Base-by-base conservation (phyloP, 2,797 vertebrate species). In the Triplophysa yarkandensis region DNA sequence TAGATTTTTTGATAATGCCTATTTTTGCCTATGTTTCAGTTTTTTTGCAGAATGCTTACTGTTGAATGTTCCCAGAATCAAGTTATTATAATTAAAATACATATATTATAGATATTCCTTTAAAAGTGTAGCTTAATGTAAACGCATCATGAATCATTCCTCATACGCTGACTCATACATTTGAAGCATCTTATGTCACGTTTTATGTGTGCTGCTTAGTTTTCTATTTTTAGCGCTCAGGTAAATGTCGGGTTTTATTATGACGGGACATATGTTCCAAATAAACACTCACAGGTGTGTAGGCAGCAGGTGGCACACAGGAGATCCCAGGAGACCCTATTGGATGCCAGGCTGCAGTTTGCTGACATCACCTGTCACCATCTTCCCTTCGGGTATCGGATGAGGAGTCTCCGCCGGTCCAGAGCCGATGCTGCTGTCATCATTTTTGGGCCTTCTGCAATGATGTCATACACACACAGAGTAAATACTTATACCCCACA, bases 301-400 rank as follows among this genome's bases (percentile, higher is more conserved):
- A 46, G 19, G 52, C 11, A 46, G 28, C 66, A 77, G 60, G 61
- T 69, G 77, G 39, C 50, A 66, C 11, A 54, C 36, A 52, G 48
- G 71, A 71, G 57, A 67, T 60, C 77, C 34, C 7, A 3, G 48
- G 54, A 27, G 71, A 67, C 54, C n/a, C 21, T 57, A 79, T 71
- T 80, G 77, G 74, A 79, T 65, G 61, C 48, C 67, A 63, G 27
- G 54, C 30, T 58, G 62, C 64, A 68, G 23, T 60, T 48, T 62
- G 61, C 23, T 82, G 80, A 79, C 77, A 71, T 82, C 77, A 77
- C 21, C 65, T 71, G 71, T 80, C 46, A 63, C 71, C 41, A 64
- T 54, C 63, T 46, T 61, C 46, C 66, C 52, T 68, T 50, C 16
- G 30, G 74, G 62, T 52, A 63, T n/a, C 13, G 48, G 57, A 30